Evolutionary conservation across 2,113 vertebrate species (phyloP).

Genomic region (Verasper variegatus): DNA sequence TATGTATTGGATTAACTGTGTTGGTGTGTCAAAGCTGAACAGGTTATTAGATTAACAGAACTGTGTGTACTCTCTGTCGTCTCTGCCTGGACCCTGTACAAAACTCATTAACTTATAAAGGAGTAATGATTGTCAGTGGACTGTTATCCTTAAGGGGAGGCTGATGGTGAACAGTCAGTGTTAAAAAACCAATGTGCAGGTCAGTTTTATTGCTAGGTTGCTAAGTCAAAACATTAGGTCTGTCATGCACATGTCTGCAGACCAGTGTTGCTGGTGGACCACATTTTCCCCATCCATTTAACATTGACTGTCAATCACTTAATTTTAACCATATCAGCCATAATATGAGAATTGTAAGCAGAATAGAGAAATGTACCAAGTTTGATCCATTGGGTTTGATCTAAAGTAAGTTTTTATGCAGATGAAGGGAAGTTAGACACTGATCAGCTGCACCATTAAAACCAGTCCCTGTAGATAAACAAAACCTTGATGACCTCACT

Average conservation of each 20-base stretch:
- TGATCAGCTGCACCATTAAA: neutral
- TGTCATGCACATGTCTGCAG: neutral
- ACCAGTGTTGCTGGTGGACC: neutral
- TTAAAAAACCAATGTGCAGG: conserved; percentile 11
- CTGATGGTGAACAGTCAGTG: conserved; percentile 17
- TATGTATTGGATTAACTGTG: neutral
- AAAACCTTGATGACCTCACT: neutral
- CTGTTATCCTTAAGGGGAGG: conserved; percentile 25
- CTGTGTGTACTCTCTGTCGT: conserved; percentile 9
- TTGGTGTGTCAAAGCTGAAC: conserved; percentile 16
- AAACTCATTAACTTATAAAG: conserved; percentile 54
- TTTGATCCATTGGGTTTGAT: neutral
- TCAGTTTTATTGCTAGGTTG: neutral
- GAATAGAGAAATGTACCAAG: conserved; percentile 1
- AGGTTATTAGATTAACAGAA: conserved; percentile 18
- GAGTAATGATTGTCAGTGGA: conserved; percentile 69
- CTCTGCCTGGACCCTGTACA: conserved; percentile 12
- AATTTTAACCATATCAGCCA: neutral
- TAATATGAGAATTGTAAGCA: neutral
- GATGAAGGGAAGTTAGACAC: neutral
- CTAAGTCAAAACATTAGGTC: neutral
- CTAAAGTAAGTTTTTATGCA: neutral
- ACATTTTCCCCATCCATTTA: neutral
- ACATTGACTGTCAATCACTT: neutral
- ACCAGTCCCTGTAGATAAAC: neutral